phyloP scores from a whole-genome alignment of 1,140 invertebrate genomes.

The Globodera ellingtonae region DNA sequence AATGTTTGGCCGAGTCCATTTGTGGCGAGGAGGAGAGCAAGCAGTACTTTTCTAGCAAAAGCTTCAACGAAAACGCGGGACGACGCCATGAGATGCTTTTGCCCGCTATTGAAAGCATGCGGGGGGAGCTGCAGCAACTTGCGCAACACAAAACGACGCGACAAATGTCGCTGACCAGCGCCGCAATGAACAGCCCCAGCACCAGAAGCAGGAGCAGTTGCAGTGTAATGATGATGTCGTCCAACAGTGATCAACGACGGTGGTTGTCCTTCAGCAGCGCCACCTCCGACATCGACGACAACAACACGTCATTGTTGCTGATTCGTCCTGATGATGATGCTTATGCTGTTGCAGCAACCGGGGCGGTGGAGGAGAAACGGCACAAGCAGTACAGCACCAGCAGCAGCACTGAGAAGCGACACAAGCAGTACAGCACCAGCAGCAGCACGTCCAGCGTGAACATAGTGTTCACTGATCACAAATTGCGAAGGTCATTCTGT shows the following conservation, averaged over 20 bases:
- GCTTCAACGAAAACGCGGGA: background rate
- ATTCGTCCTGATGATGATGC: background rate
- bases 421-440: background rate
- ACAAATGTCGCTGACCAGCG: conserved; percentile 1
- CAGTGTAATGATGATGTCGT: background rate
- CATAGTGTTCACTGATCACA: conserved; percentile 31
- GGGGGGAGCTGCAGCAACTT: too few species aligned
- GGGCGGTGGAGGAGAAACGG: background rate
- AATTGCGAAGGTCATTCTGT: conserved; percentile 24
- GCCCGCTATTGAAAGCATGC: background rate
- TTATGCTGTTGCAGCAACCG: background rate
- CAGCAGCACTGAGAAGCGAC: background rate
- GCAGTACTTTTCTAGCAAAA: background rate
- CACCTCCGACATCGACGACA: background rate
- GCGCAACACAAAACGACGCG: background rate
- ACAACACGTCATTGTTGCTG: background rate
- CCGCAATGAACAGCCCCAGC: background rate
- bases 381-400: background rate
- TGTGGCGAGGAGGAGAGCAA: too few species aligned
- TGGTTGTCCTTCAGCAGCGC: background rate
- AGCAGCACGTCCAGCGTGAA: conserved; percentile 26
- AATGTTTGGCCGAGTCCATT: too few species aligned
- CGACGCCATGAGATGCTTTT: background rate
- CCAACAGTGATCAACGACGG: background rate
- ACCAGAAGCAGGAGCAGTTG: background rate